phyloP scores from a whole-genome alignment of 2,888 invertebrate species.

The Ommatoiulus sabulosus region DNA sequence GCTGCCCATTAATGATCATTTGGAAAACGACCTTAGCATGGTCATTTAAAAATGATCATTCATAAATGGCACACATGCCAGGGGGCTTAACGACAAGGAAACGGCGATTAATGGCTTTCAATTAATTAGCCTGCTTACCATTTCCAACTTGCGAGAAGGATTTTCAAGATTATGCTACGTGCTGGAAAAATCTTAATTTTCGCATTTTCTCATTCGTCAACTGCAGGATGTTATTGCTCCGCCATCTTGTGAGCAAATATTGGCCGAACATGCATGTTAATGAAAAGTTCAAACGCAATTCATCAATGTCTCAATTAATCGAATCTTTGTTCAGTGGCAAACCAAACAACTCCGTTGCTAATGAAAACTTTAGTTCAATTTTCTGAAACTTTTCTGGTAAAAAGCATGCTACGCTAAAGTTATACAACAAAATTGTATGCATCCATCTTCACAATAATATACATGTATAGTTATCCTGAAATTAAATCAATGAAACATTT shows the following conservation, averaged over 20 bases:
- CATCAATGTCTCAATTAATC: too few species aligned
- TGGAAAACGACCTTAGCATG: slow-evolving; percentile 9
- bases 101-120: slow-evolving; percentile 5
- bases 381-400: too few species aligned
- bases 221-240: not conserved
- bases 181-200: not conserved
- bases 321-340: too few species aligned
- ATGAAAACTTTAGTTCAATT: too few species aligned
- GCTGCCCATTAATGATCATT: slow-evolving; percentile 31
- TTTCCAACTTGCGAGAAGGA: not conserved
- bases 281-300: not conserved
- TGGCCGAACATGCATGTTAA: not conserved
- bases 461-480: too few species aligned
- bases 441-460: too few species aligned
- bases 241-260: not conserved
- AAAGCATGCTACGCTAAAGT: too few species aligned
- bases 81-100: not conserved
- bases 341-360: too few species aligned
- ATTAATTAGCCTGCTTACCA: not conserved
- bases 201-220: not conserved
- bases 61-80: not conserved
- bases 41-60: slow-evolving; percentile 7
- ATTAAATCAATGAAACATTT: too few species aligned
- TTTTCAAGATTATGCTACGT: not conserved
- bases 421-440: too few species aligned